Base-by-base conservation (phyloP, 2,888 invertebrate genomes). In the Acanthosepion lycidas region DNA sequence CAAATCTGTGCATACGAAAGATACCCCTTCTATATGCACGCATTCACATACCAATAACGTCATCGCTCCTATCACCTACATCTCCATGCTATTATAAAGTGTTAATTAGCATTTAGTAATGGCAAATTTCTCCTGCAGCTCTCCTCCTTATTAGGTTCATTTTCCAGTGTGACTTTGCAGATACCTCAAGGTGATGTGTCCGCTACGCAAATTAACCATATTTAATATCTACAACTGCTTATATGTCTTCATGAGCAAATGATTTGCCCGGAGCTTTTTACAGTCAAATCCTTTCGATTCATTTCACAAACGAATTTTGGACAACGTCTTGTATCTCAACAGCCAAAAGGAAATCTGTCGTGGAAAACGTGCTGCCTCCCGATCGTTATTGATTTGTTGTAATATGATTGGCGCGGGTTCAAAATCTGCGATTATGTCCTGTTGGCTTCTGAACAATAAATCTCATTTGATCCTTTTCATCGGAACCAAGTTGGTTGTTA, bases 201-300 rank as follows among this genome's bases (percentile, higher is more conserved):
- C 78, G n/a, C n/a, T n/a, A 78, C 78, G 78, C 78, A 78, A 78
- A 78, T 78, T 78, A 78, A 78, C n/a, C 78, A 78, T 78, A 78
- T 78, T 78, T 33, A n/a, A n/a, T 78, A n/a, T 33, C n/a, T 78
- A 78, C 78, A 78, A n/a, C 78, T 33, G n/a, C 78, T 78, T 78
- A 78, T 78, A 78, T 78, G n/a, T 78, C 78, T 78, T 78, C 78
- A 33, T 78, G 78, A 78, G n/a, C 78, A 78, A 78, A 78, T 78
- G n/a, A 78, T 6, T n/a, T 78, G 78, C 78, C 78, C 12, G 5
- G n/a, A n/a, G 78, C 15, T n/a, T 78, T 78, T 78, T n/a, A 78
- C 12, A 78, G 78, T 78, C 78, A 78, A 78, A 78, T 78, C 78
- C 12, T 78, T 78, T n/a, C 78, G 78, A n/a, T 78, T 78, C 78